Evolutionary conservation across 2,888 invertebrate species (phyloP), one percentile per base, ranked within the genome.

Genomic region (Hymenopus coronatus): DNA sequence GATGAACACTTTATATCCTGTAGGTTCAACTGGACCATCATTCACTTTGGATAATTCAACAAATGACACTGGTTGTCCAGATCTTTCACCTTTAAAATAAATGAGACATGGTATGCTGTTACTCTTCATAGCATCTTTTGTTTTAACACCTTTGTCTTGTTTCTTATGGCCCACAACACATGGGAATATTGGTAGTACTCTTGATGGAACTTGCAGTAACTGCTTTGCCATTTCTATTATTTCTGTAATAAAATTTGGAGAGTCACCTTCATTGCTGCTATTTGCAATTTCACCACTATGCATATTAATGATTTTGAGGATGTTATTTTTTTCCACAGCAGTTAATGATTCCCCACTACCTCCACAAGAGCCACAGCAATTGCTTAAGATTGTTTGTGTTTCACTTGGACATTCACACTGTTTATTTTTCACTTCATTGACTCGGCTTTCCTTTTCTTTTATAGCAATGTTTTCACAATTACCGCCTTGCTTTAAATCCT

Each of bases 1-100:
- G 8, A 20, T 70, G 20, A 90, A 82, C 28, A 91, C 90, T 90
- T 90, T 91, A 84, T 91, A 91, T 25, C 91, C 91, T 88, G 90
- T 89, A 14, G 91, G 90, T 89, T 91, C 91, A 46, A 86, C 40
- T 7, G 90, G 89, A 28, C 91, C 90, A 83, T 90, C 88, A 82
- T 89, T 88, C 20, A 90, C 88, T 87, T 91, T 91, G 2, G 89
- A 83, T 30, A 91, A 84, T 81, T 90, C 88, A 33, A 91, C 54
- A 14, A 91, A 88, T 46, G 90, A 90, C 33, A 90, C 84, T 30
- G 85, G 87, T 20, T 84, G 30, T 86, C 83, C 83, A n/a, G 15
- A 33, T 40, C 89, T 89, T 30, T 88, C 87, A 33, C 82, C 89
- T 40, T 90, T 88, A 86, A 89, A 90, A 28, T 81, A 89, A 15